These are phyloP conservation scores for Pionites leucogaster DNA, from an alignment of 2,113 vertebrate species.

Conservation along the genomic window DNA sequence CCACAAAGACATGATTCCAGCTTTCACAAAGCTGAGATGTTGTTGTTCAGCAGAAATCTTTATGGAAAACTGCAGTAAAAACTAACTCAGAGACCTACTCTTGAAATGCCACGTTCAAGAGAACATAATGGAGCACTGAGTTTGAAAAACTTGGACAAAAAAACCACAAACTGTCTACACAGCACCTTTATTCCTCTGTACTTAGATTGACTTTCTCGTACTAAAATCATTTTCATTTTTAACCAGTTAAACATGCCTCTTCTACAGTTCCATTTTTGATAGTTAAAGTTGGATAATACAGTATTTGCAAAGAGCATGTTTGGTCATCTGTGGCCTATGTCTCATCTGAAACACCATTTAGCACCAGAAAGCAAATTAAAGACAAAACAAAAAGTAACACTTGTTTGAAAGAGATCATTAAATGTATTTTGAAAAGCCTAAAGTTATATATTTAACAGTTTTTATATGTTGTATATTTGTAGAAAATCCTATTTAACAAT, in stretches of 20 bases:
- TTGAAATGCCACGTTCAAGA: conserved; percentile 53
- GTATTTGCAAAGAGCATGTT: conserved; percentile 86
- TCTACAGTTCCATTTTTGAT: conserved; percentile 83
- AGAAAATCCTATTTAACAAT: conserved; percentile 98
- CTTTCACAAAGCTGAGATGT: conserved; percentile 48
- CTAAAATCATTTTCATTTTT: conserved; percentile 91
- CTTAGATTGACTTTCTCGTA: conserved; percentile 82
- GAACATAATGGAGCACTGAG: conserved; percentile 52
- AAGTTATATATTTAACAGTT: conserved; percentile 99
- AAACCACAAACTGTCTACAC: conserved; percentile 62
- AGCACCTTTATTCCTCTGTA: conserved; percentile 82
- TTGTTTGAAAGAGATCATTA: conserved; percentile 93
- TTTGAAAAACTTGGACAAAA: conserved; percentile 62
- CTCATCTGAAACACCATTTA: conserved; percentile 77
- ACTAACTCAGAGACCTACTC: conserved; percentile 52
- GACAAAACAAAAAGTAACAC: conserved; percentile 80
- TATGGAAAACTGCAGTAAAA: conserved; percentile 28
- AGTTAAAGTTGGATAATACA: conserved; percentile 83
- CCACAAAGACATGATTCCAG: conserved; percentile 63
- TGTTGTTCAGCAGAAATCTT: conserved; percentile 51
- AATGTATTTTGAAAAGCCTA: conserved; percentile 99
- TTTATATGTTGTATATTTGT: conserved; percentile 99
- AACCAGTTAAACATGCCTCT: conserved; percentile 86
- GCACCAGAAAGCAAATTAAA: conserved; percentile 82
- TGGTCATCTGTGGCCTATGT: conserved; percentile 80